Conservation (phyloP, 2,888 invertebrate genomes). For the Leuctra nigra region DNA sequence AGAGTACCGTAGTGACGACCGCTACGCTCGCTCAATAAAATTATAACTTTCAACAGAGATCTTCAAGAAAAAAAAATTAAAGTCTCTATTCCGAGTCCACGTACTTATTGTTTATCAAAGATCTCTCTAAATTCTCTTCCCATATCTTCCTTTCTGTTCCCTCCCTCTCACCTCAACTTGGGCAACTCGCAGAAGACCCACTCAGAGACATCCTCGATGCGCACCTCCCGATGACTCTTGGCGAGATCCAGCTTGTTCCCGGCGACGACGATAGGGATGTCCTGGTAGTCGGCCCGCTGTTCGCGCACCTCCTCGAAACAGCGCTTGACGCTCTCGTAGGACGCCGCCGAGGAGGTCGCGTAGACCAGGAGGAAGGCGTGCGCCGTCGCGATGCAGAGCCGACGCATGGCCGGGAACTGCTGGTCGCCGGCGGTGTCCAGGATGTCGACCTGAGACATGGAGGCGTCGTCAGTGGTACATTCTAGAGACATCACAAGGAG, state of each 20-base stretch:
- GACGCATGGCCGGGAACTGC: constrained; percentile 86
- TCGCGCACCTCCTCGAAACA: constrained; percentile 78
- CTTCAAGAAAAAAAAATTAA: too few relatives aligned
- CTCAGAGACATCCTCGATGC: constrained; percentile 71
- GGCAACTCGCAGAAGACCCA: constrained; percentile 74
- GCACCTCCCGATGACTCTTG: constrained; percentile 60
- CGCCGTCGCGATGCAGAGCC: constrained; percentile 78
- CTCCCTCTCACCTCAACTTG: constrained; percentile 51
- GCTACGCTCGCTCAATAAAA: not conserved
- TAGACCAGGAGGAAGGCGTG: constrained; percentile 85
- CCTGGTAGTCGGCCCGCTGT: constrained; percentile 68
- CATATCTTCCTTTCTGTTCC: too few relatives aligned
- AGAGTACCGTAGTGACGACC: too few relatives aligned
- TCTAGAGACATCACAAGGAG: too few relatives aligned
- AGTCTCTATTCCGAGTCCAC: too few relatives aligned
- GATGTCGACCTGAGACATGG: constrained; percentile 71
- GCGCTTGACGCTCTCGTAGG: constrained; percentile 64
- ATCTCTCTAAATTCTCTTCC: too few relatives aligned
- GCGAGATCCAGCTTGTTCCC: constrained; percentile 80
- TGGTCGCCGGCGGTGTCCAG: constrained; percentile 79
- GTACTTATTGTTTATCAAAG: too few relatives aligned
- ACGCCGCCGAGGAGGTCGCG: constrained; percentile 65
- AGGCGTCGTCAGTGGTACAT: too few relatives aligned
- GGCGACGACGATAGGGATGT: constrained; percentile 78
- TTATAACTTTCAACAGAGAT: not conserved